phyloP scores from a whole-genome alignment of 2,113 vertebrate species.

The Camelus bactrianus region DNA sequence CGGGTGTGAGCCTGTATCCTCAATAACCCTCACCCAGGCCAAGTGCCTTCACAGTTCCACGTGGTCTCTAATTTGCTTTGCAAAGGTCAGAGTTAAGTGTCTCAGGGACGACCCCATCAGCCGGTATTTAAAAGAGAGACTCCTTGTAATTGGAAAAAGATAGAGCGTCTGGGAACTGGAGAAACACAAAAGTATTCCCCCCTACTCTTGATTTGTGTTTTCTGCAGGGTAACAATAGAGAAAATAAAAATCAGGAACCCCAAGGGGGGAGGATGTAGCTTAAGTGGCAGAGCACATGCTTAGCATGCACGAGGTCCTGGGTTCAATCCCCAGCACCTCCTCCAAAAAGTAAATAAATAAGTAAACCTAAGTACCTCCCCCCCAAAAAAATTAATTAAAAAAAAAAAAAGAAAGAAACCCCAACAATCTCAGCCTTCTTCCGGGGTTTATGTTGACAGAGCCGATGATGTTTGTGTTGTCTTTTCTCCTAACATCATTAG shows the following conservation, averaged over 20 bases:
- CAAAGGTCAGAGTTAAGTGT: conserved; percentile 58
- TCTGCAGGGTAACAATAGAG: background rate
- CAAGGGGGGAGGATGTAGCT: too few species aligned
- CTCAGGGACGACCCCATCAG: background rate
- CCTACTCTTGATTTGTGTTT: background rate
- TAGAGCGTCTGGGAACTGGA: background rate
- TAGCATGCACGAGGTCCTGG: too few species aligned
- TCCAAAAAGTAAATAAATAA: too few species aligned
- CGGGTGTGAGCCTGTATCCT: background rate
- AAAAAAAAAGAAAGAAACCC: background rate
- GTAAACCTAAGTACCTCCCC: too few species aligned
- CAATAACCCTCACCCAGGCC: conserved; percentile 22
- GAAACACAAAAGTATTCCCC: background rate
- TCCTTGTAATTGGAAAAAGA: background rate
- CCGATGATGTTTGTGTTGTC: background rate
- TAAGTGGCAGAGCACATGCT: too few species aligned
- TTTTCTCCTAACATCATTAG: background rate
- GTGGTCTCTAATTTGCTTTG: conserved; percentile 50
- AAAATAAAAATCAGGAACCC: background rate
- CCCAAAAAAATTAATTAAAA: too few species aligned
- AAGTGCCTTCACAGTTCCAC: background rate
- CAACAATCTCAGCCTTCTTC: background rate
- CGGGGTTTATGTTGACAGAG: background rate
- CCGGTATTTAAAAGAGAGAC: background rate
- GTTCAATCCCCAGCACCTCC: too few species aligned